phyloP scores from a whole-genome alignment of 1,140 invertebrate species.

The Drosophila novamexicana region DNA sequence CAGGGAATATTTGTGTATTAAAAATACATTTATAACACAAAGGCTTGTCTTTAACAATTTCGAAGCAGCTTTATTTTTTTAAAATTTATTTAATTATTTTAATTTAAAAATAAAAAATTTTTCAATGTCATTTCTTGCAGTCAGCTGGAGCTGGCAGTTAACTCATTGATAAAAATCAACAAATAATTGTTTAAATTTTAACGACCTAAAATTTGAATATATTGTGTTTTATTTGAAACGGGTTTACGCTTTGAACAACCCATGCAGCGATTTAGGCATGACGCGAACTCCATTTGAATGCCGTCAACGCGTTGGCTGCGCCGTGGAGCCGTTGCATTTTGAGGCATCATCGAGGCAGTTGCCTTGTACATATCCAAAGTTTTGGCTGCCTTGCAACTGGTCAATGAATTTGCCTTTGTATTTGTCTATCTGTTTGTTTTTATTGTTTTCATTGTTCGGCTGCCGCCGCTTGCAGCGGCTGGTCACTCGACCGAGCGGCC shows the following conservation, averaged over 20 bases:
- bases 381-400: constrained; percentile 46
- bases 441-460: constrained; percentile 14
- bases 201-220: not conserved
- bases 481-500: constrained; percentile 34
- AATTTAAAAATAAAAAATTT: not conserved
- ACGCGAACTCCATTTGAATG: constrained; percentile 43
- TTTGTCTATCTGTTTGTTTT: constrained; percentile 23
- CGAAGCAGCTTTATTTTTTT: too few relatives aligned
- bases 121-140: not conserved
- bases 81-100: not conserved
- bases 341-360: constrained; percentile 6
- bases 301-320: constrained; percentile 9
- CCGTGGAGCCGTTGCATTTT: constrained; percentile 8
- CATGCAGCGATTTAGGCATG: constrained; percentile 13
- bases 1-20: too few relatives aligned
- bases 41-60: too few relatives aligned
- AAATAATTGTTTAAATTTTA: not conserved
- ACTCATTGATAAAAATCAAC: not conserved
- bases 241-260: constrained; percentile 1
- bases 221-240: constrained; percentile 1
- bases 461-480: constrained; percentile 21
- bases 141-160: not conserved
- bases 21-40: too few relatives aligned
- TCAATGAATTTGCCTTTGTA: constrained; percentile 53
- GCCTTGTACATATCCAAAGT: constrained; percentile 56